Evolutionary conservation across 2,113 vertebrate species (phyloP), one percentile per base, ranked within the genome.

Genomic region (Xiphophorus maculatus): DNA sequence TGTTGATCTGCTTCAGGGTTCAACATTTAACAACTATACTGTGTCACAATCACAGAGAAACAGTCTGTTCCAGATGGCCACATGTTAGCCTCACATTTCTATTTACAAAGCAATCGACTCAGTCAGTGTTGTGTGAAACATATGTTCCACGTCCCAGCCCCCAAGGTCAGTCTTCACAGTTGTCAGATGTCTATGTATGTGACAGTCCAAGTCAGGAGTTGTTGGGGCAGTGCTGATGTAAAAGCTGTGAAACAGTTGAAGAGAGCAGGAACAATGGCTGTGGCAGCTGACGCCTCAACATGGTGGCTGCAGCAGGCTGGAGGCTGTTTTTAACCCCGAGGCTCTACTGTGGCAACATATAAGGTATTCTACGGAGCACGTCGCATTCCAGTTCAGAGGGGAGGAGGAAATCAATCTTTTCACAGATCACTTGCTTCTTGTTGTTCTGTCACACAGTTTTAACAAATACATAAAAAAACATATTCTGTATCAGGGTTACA

Each of bases 261-360:
- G 65, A 54, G 58, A 19, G 48, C 48, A 4, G 69, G 69, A 69
- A 74, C 85, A 68, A 71, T 0, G 67, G 65, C 73, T 44, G 42
- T 17, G 15, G 51, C 75, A 5, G 80, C 77, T 77, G 84, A 84
- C 74, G 64, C 66, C 6, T 63, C 71, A 72, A 60, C 60, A 66
- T 3, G 11, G 37, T 68, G 2, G 61, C 69, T n/a, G 58, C 30
- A 32, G 19, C 0, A 1, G 62, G 63, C 73, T 58, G 79, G 51
- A 58, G 11, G 71, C 42, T 51, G 37, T 73, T 71, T 64, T 71
- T 69, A 68, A 27, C 62, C 42, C 37, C 12, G 35, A 27, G 27
- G 73, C 74, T 51, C 79, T 73, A 5, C 48, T 63, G 30, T 12
- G 9, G 19, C 51, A n/a, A 14, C 69, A 76, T 22, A 29, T 22